Percentiles rank a stretch among this genome's conserved stretches.
These are phyloP conservation scores for Dreissena rostriformis DNA, from an alignment of 1,140 invertebrate species.

Conservation along the genomic window DNA sequence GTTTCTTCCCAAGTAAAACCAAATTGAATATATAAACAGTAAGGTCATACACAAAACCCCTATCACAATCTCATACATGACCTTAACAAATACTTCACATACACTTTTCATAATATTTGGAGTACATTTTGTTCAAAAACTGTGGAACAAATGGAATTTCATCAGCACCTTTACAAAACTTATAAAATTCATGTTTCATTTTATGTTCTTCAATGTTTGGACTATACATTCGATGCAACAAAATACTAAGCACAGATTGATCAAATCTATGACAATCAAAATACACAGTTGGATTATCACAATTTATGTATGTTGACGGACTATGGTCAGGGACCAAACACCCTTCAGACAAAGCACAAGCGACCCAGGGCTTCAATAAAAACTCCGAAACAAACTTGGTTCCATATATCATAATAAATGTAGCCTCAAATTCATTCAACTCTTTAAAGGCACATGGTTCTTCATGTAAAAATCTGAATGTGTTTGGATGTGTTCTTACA, in stretches of 20 bases:
- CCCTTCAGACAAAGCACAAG: conserved; percentile 46
- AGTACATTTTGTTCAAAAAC: conserved; percentile 26
- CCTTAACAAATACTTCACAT: too few species aligned
- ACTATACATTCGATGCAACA: conserved; percentile 36
- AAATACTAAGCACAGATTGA: conserved; percentile 53
- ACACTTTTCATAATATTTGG: too few species aligned
- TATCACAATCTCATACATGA: too few species aligned
- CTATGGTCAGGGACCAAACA: conserved; percentile 40
- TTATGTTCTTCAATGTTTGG: conserved; percentile 16
- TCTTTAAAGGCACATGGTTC: conserved; percentile 38
- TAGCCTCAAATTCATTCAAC: conserved; percentile 48
- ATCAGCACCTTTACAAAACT: conserved; percentile 46
- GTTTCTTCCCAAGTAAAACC: too few species aligned
- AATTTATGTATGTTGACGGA: conserved; percentile 14
- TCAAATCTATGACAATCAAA: conserved; percentile 54
- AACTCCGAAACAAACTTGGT: conserved; percentile 41
- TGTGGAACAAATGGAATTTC: conserved; percentile 44
- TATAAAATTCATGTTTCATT: conserved; percentile 36
- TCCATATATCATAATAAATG: conserved; percentile 49
- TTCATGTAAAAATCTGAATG: conserved; percentile 40
- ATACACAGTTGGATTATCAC: conserved; percentile 35
- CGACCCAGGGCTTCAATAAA: conserved; percentile 50
- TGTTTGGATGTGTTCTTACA: conserved; percentile 34
- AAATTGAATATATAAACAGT: too few species aligned
- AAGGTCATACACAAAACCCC: too few species aligned